Evolutionary conservation across 2,797 vertebrate species (phyloP).

Genomic region (Cryptoblepharus egeriae): DNA sequence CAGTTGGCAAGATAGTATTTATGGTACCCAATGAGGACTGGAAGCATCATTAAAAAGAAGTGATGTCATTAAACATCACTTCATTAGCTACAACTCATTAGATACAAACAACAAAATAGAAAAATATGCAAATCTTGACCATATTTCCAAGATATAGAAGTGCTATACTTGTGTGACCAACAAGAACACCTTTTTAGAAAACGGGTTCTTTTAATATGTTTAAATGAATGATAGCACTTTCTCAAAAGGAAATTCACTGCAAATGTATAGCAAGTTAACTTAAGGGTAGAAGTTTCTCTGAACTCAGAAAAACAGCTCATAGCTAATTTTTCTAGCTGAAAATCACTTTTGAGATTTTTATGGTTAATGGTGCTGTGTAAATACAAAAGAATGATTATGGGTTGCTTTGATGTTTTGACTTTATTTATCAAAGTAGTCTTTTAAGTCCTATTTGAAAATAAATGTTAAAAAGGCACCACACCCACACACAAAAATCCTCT

Average conservation of each 20-base stretch:
- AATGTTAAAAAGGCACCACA: constrained; percentile 12
- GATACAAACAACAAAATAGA: too few species aligned
- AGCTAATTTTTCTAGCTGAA: constrained; percentile 8
- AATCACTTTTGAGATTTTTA: constrained; percentile 8
- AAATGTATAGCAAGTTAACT: not conserved
- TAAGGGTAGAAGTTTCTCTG: not conserved
- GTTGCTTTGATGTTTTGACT: not conserved
- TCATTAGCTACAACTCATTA: too few species aligned
- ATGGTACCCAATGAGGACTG: too few species aligned
- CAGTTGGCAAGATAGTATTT: too few species aligned
- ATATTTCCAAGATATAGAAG: too few species aligned
- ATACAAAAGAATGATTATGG: constrained; percentile 3
- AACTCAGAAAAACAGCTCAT: not conserved
- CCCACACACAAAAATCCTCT: not conserved
- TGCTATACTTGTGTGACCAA: too few species aligned
- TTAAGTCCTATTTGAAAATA: not conserved
- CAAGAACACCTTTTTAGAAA: too few species aligned
- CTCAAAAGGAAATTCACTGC: not conserved
- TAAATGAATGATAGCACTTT: not conserved
- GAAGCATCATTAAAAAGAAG: too few species aligned
- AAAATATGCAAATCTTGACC: too few species aligned
- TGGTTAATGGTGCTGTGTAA: constrained; percentile 13
- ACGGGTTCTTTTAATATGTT: too few species aligned
- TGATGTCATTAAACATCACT: too few species aligned
- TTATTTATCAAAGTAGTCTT: not conserved